phyloP scores from a whole-genome alignment of 2,113 vertebrate species.

The Chloropsis hardwickii region DNA sequence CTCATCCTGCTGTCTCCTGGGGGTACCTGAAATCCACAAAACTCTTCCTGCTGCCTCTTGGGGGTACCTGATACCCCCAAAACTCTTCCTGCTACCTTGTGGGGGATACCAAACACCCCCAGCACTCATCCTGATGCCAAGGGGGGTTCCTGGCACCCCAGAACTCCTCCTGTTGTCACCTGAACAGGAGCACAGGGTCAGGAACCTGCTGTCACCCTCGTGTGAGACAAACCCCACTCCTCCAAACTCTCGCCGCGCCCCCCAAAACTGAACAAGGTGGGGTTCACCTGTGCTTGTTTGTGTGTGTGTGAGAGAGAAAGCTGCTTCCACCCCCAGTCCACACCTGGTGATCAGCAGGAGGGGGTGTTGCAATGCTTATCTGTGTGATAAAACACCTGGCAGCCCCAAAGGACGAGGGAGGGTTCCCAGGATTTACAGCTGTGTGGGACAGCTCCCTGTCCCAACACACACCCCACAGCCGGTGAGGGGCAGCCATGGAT shows the following conservation, averaged over 20 bases:
- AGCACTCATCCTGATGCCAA: neutral
- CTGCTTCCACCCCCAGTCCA: neutral
- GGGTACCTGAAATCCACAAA: neutral
- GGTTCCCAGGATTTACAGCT: neutral
- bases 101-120: neutral
- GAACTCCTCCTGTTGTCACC: neutral
- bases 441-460: neutral
- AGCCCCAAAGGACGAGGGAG: neutral
- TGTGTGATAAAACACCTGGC: neutral
- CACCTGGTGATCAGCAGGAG: neutral
- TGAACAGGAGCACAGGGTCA: neutral
- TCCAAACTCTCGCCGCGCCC: accelerated
- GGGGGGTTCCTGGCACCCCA: neutral
- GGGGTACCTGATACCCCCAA: neutral
- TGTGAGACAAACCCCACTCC: neutral
- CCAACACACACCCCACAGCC: neutral
- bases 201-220: neutral
- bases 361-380: neutral
- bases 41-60: neutral
- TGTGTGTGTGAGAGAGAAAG: neutral
- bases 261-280: neutral
- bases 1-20: neutral
- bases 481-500: neutral
- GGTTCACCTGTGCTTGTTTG: neutral
- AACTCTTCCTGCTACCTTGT: neutral